Percentiles rank a stretch among this genome's conserved stretches.
phyloP scores from a whole-genome alignment of 2,797 vertebrate species.

The Phalloptychus januarius region DNA sequence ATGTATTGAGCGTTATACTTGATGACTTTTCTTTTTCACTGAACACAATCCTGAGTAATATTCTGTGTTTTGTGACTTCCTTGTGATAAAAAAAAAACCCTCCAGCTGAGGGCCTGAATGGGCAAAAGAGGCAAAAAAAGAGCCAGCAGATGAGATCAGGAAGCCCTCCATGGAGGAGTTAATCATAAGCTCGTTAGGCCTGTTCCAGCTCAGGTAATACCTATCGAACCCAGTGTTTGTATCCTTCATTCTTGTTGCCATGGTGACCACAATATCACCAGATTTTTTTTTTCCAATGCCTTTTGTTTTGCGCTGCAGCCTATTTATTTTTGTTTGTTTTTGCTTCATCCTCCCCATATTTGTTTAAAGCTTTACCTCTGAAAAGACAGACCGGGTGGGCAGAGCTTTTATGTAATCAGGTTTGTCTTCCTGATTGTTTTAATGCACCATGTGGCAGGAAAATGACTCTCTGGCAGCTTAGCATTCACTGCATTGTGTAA shows the following conservation, averaged over 20 bases:
- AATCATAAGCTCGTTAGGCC: conserved; percentile 29
- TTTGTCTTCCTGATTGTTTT: neutral
- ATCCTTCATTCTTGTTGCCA: conserved; percentile 41
- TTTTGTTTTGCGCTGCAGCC: conserved; percentile 13
- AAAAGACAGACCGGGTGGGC: conserved; percentile 5
- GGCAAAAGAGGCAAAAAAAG: conserved; percentile 6
- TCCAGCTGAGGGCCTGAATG: neutral
- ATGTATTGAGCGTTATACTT: conserved; percentile 77
- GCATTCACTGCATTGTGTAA: neutral
- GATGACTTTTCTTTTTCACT: conserved; percentile 34
- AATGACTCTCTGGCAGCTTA: neutral
- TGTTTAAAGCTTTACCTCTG: conserved; percentile 32
- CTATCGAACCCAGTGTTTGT: conserved; percentile 65
- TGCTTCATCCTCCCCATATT: conserved; percentile 7
- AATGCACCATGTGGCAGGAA: neutral
- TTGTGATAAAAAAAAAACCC: conserved; percentile 17
- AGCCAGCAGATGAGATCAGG: conserved; percentile 23
- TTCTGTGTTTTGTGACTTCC: conserved; percentile 20
- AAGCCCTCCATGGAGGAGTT: conserved; percentile 52
- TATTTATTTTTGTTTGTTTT: neutral
- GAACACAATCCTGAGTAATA: conserved; percentile 32
- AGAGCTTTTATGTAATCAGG: conserved; percentile 11
- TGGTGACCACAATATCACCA: conserved; percentile 21
- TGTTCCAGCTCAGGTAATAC: conserved; percentile 50
- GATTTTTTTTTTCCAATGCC: too few relatives aligned